Evolutionary conservation across 2,797 vertebrate species (phyloP).

Genomic region (Sebastes hopkinsi): DNA sequence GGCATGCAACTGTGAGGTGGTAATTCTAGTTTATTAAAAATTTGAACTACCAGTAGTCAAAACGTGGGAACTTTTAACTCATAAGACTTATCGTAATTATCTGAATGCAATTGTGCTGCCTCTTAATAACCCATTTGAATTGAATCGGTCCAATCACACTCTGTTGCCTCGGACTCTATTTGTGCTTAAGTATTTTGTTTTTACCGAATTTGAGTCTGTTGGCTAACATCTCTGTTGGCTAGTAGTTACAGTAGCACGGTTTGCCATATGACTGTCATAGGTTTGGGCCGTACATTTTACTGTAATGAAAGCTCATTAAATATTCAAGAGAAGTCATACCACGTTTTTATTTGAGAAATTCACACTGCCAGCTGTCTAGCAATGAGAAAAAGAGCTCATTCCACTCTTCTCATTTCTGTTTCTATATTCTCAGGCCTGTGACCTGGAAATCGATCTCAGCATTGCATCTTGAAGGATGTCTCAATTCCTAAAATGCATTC

Average conservation of each 20-base stretch:
- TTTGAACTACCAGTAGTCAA: too few relatives aligned
- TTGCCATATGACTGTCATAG: not conserved
- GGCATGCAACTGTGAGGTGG: not conserved
- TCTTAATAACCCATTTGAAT: not conserved
- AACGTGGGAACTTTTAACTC: not conserved
- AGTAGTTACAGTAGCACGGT: not conserved
- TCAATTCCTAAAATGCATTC: not conserved
- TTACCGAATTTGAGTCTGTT: not conserved
- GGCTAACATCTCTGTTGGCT: not conserved
- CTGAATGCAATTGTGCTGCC: not conserved
- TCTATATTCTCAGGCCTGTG: not conserved
- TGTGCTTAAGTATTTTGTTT: not conserved
- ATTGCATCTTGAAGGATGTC: not conserved
- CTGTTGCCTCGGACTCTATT: not conserved
- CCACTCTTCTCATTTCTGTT: not conserved
- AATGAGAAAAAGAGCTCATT: fast-evolving
- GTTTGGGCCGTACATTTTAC: not conserved
- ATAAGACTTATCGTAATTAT: not conserved
- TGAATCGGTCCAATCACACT: not conserved
- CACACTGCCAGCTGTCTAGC: fast-evolving
- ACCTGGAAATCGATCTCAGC: not conserved
- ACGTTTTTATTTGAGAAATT: not conserved
- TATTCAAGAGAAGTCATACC: not conserved
- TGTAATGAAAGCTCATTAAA: not conserved
- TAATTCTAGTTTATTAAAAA: not conserved